phyloP scores from a whole-genome alignment of 2,888 invertebrate genomes.

The Eulithis prunata region DNA sequence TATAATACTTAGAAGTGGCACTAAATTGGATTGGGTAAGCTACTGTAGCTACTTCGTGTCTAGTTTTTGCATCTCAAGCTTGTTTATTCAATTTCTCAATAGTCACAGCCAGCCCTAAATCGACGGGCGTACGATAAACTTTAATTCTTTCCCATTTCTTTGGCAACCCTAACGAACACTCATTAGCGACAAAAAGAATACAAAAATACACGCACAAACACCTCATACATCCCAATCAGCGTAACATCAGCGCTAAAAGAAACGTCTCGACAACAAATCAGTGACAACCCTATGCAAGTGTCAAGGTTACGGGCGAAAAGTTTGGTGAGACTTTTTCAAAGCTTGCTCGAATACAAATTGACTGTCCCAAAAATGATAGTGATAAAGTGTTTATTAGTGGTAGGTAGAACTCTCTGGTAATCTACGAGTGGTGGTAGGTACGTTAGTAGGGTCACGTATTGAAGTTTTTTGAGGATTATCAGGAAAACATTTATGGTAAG shows the following conservation, averaged over 20 bases:
- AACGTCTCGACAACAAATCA: slow-evolving; percentile 77
- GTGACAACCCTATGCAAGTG: slow-evolving; percentile 67
- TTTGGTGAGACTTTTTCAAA: slow-evolving; percentile 21
- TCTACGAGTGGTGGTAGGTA: too few relatives aligned
- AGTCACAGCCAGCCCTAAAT: slow-evolving; percentile 7
- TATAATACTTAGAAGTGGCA: too few relatives aligned
- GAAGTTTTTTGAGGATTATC: too few relatives aligned
- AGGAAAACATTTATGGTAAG: too few relatives aligned
- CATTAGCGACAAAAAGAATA: slow-evolving; percentile 71
- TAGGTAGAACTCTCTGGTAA: too few relatives aligned
- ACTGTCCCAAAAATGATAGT: neutral
- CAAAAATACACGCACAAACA: slow-evolving; percentile 64
- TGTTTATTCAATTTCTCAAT: neutral
- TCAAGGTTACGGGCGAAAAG: slow-evolving; percentile 44
- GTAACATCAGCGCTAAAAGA: slow-evolving; percentile 76
- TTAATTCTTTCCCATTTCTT: slow-evolving; percentile 34
- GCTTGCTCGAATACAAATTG: neutral
- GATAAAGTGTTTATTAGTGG: too few relatives aligned
- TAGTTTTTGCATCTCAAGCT: too few relatives aligned
- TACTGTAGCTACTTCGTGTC: too few relatives aligned
- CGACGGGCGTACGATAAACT: slow-evolving; percentile 21
- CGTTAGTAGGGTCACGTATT: too few relatives aligned
- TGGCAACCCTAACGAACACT: slow-evolving; percentile 64
- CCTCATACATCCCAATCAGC: slow-evolving; percentile 77
- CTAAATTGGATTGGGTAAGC: too few relatives aligned